Evolutionary conservation across 2,888 invertebrate genomes (phyloP).

Genomic region (Panzeria rudis): DNA sequence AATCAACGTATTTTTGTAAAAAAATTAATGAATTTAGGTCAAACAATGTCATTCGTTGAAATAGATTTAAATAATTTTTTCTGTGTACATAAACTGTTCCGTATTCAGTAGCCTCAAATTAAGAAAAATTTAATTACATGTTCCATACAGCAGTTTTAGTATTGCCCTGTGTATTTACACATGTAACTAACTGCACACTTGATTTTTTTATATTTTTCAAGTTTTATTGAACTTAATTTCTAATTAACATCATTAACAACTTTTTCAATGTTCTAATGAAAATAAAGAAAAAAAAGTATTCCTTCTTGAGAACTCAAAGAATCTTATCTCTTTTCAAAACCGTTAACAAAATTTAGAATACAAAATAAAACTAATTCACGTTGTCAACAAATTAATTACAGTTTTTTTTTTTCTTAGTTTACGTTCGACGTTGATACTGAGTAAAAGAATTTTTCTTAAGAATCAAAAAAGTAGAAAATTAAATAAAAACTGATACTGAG

Average conservation of each 20-base stretch:
- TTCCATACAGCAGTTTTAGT: neutral
- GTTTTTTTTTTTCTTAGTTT: neutral
- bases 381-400: neutral
- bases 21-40: too few species aligned
- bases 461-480: neutral
- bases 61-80: too few species aligned
- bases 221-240: neutral
- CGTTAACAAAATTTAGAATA: neutral
- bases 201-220: neutral
- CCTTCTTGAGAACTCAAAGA: neutral
- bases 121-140: neutral
- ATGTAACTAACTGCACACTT: too few species aligned
- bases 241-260: conserved; percentile 1
- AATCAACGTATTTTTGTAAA: too few species aligned
- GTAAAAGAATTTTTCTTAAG: neutral
- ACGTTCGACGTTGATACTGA: neutral
- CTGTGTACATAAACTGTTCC: too few species aligned
- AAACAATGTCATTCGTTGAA: too few species aligned
- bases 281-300: neutral
- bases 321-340: neutral
- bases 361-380: neutral
- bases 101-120: too few species aligned
- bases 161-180: neutral
- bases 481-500: neutral
- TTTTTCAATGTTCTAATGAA: conserved; percentile 9